Conservation (phyloP, 2,113 vertebrate genomes). For the Otolemur garnettii region DNA sequence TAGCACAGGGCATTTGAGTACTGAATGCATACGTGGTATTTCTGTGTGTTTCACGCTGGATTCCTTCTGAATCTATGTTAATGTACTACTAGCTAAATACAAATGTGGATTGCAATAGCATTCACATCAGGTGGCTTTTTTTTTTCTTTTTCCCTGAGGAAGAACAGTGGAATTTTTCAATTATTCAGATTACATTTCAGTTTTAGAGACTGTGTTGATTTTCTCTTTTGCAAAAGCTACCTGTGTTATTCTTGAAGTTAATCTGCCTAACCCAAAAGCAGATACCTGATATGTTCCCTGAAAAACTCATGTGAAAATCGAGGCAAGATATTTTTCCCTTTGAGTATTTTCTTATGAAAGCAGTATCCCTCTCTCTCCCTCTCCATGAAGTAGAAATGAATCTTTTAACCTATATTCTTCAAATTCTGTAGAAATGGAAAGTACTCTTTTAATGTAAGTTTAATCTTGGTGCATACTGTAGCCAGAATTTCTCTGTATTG, state of each 20-base stretch:
- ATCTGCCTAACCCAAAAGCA: background rate
- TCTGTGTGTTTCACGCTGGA: background rate
- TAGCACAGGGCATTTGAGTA: background rate
- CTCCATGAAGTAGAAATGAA: background rate
- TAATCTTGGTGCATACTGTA: background rate
- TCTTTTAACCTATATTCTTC: background rate
- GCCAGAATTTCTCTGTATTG: too few species aligned
- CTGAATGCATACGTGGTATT: background rate
- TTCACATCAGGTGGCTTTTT: background rate
- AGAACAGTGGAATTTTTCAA: background rate
- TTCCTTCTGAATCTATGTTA: constrained; percentile 32
- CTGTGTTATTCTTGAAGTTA: background rate
- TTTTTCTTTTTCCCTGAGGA: background rate
- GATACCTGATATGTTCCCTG: background rate
- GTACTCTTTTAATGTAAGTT: background rate
- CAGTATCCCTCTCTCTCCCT: background rate
- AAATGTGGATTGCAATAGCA: background rate
- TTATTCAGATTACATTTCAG: background rate
- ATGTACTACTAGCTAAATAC: background rate
- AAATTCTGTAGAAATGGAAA: background rate
- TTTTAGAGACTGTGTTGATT: background rate
- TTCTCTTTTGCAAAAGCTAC: constrained; percentile 20
- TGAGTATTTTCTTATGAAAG: background rate
- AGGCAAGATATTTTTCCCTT: background rate
- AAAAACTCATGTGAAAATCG: background rate